These are phyloP conservation scores for Cyanistes caeruleus DNA, from an alignment of 2,113 vertebrate species.

Conservation along the genomic window DNA sequence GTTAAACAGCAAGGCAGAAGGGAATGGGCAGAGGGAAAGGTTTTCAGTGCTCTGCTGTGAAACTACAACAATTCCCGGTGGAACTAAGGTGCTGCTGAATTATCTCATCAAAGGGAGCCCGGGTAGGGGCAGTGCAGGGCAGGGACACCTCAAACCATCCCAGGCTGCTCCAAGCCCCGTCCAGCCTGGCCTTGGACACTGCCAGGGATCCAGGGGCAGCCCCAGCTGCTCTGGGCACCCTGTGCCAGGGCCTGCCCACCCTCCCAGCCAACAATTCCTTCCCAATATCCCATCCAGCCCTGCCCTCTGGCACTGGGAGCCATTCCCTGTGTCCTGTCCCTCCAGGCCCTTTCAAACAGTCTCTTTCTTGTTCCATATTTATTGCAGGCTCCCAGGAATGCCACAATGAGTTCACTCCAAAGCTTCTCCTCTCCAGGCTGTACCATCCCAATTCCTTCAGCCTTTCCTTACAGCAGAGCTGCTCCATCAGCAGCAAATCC, in stretches of 20 bases:
- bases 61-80: neutral
- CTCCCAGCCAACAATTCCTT: neutral
- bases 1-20: neutral
- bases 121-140: neutral
- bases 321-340: neutral
- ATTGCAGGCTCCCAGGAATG: neutral
- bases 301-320: neutral
- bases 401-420: neutral
- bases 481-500: neutral
- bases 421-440: neutral
- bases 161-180: neutral
- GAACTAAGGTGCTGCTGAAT: neutral
- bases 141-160: accelerated
- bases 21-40: neutral
- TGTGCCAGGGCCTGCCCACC: neutral
- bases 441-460: neutral
- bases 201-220: neutral
- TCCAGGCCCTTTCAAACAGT: neutral
- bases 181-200: neutral
- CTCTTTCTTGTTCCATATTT: neutral
- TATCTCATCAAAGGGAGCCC: neutral
- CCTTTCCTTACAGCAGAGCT: neutral
- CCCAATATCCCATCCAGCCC: neutral
- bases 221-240: neutral
- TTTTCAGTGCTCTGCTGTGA: neutral